Conservation (phyloP, 2,888 invertebrate species). For the Heliconius ismenius region DNA sequence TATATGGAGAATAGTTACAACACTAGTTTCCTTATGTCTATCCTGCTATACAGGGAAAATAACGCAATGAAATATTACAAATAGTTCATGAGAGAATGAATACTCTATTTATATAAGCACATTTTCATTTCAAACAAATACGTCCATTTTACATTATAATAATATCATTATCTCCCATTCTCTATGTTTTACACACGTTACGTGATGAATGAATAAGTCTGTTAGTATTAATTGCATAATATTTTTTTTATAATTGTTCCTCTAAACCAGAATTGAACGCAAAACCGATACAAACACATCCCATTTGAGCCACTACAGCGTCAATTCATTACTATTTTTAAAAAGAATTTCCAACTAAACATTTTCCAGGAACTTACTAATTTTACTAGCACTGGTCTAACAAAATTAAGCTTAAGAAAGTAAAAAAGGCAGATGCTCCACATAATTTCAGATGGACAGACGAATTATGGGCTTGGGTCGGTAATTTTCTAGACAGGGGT, state of each 20-base stretch:
- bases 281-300: too few relatives aligned
- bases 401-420: conserved; percentile 42
- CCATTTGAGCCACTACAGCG: too few relatives aligned
- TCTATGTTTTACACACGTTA: background rate
- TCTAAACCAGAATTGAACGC: too few relatives aligned
- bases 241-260: too few relatives aligned
- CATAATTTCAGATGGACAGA: conserved; percentile 48
- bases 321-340: background rate
- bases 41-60: too few relatives aligned
- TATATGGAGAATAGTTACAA: too few relatives aligned
- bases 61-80: too few relatives aligned
- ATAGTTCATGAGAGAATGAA: too few relatives aligned
- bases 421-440: conserved; percentile 46
- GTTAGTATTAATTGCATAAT: background rate
- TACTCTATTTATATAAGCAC: too few relatives aligned
- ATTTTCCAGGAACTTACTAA: background rate
- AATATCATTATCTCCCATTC: too few relatives aligned
- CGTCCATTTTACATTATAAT: background rate
- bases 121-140: background rate
- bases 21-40: too few relatives aligned
- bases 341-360: background rate
- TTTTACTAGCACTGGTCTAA: conserved; percentile 22
- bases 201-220: background rate
- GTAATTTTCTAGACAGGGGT: conserved; percentile 47
- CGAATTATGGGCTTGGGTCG: conserved; percentile 47